Conservation (phyloP, 2,797 vertebrate species). For the Arrhamphus sclerolepis region DNA sequence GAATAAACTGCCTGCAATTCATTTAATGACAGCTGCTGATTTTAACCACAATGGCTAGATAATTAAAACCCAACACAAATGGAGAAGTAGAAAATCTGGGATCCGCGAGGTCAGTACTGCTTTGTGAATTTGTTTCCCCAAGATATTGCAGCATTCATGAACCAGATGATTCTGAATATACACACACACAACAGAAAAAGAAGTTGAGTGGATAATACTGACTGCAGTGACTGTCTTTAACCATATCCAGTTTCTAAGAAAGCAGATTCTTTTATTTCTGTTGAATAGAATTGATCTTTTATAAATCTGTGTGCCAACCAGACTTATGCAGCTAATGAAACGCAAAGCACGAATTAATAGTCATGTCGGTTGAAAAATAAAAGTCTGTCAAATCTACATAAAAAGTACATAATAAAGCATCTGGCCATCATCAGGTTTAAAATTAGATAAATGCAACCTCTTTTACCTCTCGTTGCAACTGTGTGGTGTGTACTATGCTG, state of each 20-base stretch:
- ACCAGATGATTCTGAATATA: slow-evolving; percentile 2
- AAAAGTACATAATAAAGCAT: too few relatives aligned
- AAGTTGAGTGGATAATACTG: not conserved
- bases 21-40: slow-evolving; percentile 39
- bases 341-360: not conserved
- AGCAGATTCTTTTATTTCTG: slow-evolving; percentile 1
- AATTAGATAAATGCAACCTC: too few relatives aligned
- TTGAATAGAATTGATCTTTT: slow-evolving; percentile 4
- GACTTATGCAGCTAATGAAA: slow-evolving; percentile 6
- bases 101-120: slow-evolving; percentile 26
- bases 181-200: slow-evolving; percentile 11
- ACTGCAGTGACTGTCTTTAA: slow-evolving; percentile 21
- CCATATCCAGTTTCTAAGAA: slow-evolving; percentile 7
- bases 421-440: too few relatives aligned
- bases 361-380: too few relatives aligned
- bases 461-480: too few relatives aligned
- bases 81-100: slow-evolving; percentile 13
- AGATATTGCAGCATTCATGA: slow-evolving; percentile 5
- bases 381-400: too few relatives aligned
- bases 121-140: slow-evolving; percentile 4
- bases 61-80: slow-evolving; percentile 20
- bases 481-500: too few relatives aligned
- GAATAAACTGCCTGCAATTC: slow-evolving; percentile 26
- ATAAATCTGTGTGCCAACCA: slow-evolving; percentile 4
- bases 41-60: slow-evolving; percentile 29